Evolutionary conservation across 2,888 invertebrate genomes (phyloP), one percentile per base, ranked within the genome.

Genomic region (Lasioglossum marginatum): DNA sequence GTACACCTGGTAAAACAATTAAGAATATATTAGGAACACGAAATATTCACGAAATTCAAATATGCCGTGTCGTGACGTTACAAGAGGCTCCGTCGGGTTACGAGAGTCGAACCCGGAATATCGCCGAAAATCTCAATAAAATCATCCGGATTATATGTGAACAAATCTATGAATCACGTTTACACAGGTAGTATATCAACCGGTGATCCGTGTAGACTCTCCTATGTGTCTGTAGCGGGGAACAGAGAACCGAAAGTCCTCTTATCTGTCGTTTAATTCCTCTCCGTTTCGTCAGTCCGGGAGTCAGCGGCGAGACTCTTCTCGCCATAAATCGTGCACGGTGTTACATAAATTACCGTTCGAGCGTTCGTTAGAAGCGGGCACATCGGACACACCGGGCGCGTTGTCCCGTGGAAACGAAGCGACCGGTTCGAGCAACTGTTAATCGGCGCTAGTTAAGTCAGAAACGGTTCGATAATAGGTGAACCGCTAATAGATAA

Each of bases 401-500:
- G 48, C 68, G 77, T 70, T 77, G 77, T 70, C 16, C 70, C 52
- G 70, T 40, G 34, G 52, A 19, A 40, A 27, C 68, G 52, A 34
- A n/a, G 48, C 40, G 45, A 48, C 66, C 27, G n/a, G 70, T 16
- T n/a, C 16, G 37, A 37, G 37, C 37, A 71, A 43, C 80, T 37
- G 40, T 80, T 80, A 80, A 80, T 76, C 68, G 70, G 31, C 63
- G 27, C n/a, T 48, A 34, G 31, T 66, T 43, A 34, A 76, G 75
- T 70, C 52, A 57, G 31, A 60, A 68, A 71, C 80, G 37, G 40
- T 57, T 34, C 63, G 72, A 63, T 73, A 76, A 68, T 70, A 70
- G 77, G 48, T n/a, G 68, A 77, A 70, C 68, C 70, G 70, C 37
- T 70, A n/a, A 68, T 48, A 70, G 70, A 52, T 78, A 76, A 81